Base-by-base conservation (phyloP, 2,797 vertebrate genomes). In the Ceyx erithaca region DNA sequence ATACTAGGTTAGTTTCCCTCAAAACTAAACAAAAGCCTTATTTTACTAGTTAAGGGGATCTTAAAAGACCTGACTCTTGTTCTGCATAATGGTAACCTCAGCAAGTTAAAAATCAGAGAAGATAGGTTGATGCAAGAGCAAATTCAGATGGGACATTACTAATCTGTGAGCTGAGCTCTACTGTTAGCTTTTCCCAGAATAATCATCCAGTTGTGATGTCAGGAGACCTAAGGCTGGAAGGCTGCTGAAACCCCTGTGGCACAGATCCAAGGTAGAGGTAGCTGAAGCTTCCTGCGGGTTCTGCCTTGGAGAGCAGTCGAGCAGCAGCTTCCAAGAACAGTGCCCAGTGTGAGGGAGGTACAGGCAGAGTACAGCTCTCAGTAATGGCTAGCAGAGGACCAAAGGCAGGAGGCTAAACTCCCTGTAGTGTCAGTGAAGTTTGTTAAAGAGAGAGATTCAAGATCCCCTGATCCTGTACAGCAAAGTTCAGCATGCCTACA, bases 141-240 rank as follows among this genome's bases (percentile, higher is more conserved):
- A 51, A 69, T 66, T 69, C 55, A 59, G 46, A 31, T 18, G 83
- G 85, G 21, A 26, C 7, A 2, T 64, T 51, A 26, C 33, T 61
- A 20, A 48, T 26, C 51, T 40, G 33, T 46, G 59, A 76, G 40
- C 45, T 46, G 57, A 15, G 21, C 23, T 66, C 43, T 41, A 45
- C 58, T 25, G 40, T 79, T 69, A 52, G 45, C 22, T 80, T 33
- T 90, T 83, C 72, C 35, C n/a, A 64, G 78, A 82, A 92, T 85
- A 73, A 73, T 12, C 64, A 59, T 19, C 54, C 41, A 12, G 52
- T 31, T 52, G 48, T 82, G 57, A 67, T 61, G 61, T 52, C 46
- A 77, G 79, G 81, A 91, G 85, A 77, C 35, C 58, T 77, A 62
- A 77, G 54, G 14, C 89, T 94, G 87, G 69, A 87, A 68, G 11